Conservation (phyloP, 2,888 invertebrate species). For the Drosophila kuntzei region DNA sequence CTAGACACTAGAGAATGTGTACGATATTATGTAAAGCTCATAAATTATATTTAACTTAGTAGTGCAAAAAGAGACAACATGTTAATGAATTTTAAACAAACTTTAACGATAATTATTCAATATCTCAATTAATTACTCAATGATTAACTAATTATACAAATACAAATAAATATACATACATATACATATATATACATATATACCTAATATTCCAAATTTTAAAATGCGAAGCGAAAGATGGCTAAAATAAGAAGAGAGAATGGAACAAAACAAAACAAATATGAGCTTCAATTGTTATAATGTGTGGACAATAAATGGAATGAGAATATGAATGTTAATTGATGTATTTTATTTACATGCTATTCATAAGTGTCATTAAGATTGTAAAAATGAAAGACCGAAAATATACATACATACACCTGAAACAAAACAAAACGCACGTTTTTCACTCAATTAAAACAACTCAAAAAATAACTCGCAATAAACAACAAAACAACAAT, state of each 20-base stretch:
- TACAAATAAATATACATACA: conserved; percentile 6
- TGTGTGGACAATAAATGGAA: conserved; percentile 72
- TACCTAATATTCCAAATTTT: conserved; percentile 35
- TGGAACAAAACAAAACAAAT: conserved; percentile 7
- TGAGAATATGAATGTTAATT: conserved; percentile 53
- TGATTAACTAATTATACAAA: conserved; percentile 21
- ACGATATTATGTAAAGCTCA: conserved; percentile 51
- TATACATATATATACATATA: conserved; percentile 6
- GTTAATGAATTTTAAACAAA: conserved; percentile 36
- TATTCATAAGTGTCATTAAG: conserved; percentile 49
- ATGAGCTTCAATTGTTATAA: conserved; percentile 66
- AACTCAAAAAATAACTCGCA: neutral
- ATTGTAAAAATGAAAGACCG: conserved; percentile 71
- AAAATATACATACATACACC: conserved; percentile 58
- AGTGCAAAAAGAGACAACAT: conserved; percentile 24
- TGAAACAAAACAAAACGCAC: conserved; percentile 14
- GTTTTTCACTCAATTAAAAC: neutral
- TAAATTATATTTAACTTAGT: conserved; percentile 22
- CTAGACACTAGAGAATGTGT: conserved; percentile 28
- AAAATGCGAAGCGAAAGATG: conserved; percentile 15
- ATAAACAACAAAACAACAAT: no score
- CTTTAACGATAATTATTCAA: conserved; percentile 42
- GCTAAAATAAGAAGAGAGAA: conserved; percentile 30
- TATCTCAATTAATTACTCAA: conserved; percentile 49
- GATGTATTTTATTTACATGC: conserved; percentile 52